These are phyloP conservation scores for Hystrix cristata DNA, from an alignment of 2,113 vertebrate genomes.

Conservation along the genomic window DNA sequence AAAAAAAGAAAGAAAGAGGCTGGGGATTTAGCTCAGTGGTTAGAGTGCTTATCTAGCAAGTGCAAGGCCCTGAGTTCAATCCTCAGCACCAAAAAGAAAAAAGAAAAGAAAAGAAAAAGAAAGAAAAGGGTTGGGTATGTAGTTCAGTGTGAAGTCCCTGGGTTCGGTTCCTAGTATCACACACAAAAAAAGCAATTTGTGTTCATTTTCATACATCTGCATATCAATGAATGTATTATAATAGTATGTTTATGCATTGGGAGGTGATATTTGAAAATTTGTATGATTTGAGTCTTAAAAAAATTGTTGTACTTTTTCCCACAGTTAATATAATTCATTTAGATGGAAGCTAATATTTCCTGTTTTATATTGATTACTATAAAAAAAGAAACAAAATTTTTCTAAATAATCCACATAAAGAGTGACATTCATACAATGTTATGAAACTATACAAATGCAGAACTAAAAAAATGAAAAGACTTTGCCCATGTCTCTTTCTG, in stretches of 20 bases:
- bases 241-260: not conserved
- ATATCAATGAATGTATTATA: not conserved
- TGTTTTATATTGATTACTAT: not conserved
- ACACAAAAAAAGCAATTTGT: not conserved
- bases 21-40: too few relatives aligned
- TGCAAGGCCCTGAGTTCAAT: too few relatives aligned
- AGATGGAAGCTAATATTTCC: not conserved
- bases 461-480: not conserved
- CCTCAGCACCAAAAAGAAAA: too few relatives aligned
- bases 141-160: not conserved
- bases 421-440: not conserved
- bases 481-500: not conserved
- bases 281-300: not conserved
- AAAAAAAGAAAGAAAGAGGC: not conserved
- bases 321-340: not conserved
- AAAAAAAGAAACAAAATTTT: not conserved
- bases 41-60: too few relatives aligned
- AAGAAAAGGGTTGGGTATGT: not conserved
- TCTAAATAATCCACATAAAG: not conserved
- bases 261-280: not conserved
- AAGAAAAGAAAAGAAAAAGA: not conserved
- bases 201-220: not conserved
- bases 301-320: not conserved
- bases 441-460: not conserved
- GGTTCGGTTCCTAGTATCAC: not conserved